Evolutionary conservation across 2,888 invertebrate species (phyloP).

Genomic region (Eudasyphora cyanicolor): DNA sequence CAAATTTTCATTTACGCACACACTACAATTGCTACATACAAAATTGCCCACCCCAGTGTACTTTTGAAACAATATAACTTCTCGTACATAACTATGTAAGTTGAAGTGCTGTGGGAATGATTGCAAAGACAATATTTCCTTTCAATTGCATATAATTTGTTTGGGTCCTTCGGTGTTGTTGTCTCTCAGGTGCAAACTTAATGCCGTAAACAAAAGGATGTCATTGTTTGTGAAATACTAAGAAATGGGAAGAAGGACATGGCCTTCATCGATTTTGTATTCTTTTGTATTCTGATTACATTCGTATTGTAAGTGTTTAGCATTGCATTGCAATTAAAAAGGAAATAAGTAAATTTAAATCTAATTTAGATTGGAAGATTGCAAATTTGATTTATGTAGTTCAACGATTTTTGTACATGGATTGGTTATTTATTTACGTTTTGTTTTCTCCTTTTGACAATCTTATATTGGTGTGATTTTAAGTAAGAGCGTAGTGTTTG

Average conservation of each 20-base stretch:
- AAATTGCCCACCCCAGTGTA: too few species aligned
- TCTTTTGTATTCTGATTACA: background rate
- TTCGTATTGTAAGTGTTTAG: background rate
- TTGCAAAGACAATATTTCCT: background rate
- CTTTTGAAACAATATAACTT: too few species aligned
- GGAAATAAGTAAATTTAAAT: background rate
- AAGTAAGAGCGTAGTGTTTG: too few species aligned
- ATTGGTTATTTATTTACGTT: background rate
- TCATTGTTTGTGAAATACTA: background rate
- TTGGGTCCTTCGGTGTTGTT: background rate
- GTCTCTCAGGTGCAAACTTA: background rate
- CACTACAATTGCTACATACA: too few species aligned
- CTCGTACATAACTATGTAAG: background rate
- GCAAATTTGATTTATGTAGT: slow-evolving; percentile 2
- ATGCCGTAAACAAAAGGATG: background rate
- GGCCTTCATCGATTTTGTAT: background rate
- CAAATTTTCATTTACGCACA: too few species aligned
- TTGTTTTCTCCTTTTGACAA: background rate
- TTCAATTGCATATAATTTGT: slow-evolving; percentile 8
- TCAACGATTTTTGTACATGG: background rate
- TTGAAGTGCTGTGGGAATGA: background rate
- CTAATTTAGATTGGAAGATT: slow-evolving; percentile 11
- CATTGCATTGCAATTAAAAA: background rate
- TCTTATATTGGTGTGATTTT: too few species aligned
- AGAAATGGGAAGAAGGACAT: background rate